phyloP scores from a whole-genome alignment of 2,797 vertebrate species.

The Enteromius anoplus region DNA sequence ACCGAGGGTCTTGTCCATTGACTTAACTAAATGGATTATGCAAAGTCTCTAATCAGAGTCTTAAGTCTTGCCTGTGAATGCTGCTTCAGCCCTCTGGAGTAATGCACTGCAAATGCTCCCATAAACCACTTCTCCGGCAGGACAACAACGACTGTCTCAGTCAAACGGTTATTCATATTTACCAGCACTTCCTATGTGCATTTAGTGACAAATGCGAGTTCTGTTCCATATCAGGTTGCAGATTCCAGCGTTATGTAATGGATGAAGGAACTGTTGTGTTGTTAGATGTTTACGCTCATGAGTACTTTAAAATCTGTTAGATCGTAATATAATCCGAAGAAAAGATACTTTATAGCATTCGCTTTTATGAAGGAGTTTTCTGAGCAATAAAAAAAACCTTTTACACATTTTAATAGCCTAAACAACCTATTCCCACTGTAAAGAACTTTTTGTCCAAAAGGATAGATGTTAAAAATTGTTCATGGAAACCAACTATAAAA shows the following conservation, averaged over 20 bases:
- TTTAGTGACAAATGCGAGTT: neutral
- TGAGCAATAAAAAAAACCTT: neutral
- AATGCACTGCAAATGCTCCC: slow-evolving; percentile 31
- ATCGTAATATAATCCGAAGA: neutral
- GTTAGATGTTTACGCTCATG: neutral
- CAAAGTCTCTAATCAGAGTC: slow-evolving; percentile 40
- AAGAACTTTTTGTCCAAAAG: neutral
- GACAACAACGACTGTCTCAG: slow-evolving; percentile 34
- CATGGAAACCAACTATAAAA: neutral
- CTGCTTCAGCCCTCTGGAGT: slow-evolving; percentile 37
- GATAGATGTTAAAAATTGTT: neutral
- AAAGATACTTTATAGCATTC: neutral
- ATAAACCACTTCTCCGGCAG: slow-evolving; percentile 32
- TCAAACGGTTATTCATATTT: slow-evolving; percentile 28
- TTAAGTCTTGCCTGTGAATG: slow-evolving; percentile 47
- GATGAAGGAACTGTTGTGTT: neutral
- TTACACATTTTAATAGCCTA: neutral
- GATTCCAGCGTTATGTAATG: neutral
- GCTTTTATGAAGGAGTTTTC: neutral
- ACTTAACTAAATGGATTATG: slow-evolving; percentile 55
- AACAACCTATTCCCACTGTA: neutral
- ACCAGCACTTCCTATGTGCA: neutral
- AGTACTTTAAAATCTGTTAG: neutral
- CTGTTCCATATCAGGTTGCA: neutral
- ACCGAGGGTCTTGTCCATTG: slow-evolving; percentile 41